phyloP scores from a whole-genome alignment of 2,113 vertebrate genomes.

The Electrona antarctica region DNA sequence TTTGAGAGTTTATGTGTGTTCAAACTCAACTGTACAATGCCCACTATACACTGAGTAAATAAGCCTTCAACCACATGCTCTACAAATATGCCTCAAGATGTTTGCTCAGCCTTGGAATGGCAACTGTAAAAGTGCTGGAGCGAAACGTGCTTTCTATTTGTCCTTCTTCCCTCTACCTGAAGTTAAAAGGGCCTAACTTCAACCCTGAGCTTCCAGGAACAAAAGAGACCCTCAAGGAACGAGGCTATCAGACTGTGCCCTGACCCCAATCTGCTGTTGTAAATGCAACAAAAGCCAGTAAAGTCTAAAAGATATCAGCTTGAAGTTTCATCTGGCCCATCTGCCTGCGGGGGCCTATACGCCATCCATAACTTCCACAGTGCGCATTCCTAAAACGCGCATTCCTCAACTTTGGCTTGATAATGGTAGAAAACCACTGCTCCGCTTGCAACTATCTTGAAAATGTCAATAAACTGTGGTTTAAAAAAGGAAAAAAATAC shows the following conservation, averaged over 20 bases:
- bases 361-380: constrained; percentile 25
- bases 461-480: not conserved
- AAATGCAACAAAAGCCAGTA: constrained; percentile 15
- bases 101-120: constrained; percentile 42
- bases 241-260: not conserved
- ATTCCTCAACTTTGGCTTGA: constrained; percentile 48
- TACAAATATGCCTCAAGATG: constrained; percentile 14
- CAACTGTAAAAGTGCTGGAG: constrained; percentile 23
- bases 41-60: constrained; percentile 30
- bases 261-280: constrained; percentile 1
- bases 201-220: not conserved
- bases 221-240: constrained; percentile 15
- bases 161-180: constrained; percentile 19
- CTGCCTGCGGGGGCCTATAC: constrained; percentile 11
- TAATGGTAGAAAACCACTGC: constrained; percentile 24
- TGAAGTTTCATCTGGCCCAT: constrained; percentile 12
- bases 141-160: constrained; percentile 1
- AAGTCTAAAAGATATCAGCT: not conserved
- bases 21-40: constrained; percentile 24
- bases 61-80: constrained; percentile 12
- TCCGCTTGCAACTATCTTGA: constrained; percentile 2
- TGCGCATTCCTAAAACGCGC: constrained; percentile 42
- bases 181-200: constrained; percentile 5
- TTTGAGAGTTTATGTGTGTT: constrained; percentile 17
- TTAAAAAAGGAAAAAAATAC: not conserved